phyloP scores from a whole-genome alignment of 2,797 vertebrate genomes.

The Oceanodroma leucorhoa region DNA sequence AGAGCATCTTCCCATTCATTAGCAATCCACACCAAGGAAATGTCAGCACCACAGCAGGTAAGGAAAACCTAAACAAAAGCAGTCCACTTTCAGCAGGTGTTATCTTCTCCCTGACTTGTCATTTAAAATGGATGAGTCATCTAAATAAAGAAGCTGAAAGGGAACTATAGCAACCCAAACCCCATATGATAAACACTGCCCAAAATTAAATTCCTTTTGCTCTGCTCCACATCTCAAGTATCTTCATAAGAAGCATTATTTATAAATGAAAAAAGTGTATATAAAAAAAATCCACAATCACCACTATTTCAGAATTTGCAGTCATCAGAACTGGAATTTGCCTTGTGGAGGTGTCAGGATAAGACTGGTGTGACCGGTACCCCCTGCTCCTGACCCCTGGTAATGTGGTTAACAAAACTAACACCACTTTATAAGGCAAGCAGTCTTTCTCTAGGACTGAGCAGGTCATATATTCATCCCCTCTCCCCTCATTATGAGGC shows the following conservation, averaged over 20 bases:
- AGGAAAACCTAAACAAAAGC: neutral
- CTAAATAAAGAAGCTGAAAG: neutral
- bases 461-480: fast-evolving
- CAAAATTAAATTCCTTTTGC: neutral
- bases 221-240: neutral
- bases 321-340: neutral
- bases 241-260: neutral
- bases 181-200: neutral
- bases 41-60: neutral
- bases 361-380: neutral
- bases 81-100: neutral
- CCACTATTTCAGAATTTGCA: neutral
- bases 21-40: neutral
- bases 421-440: neutral
- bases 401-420: neutral
- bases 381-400: neutral
- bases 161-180: neutral
- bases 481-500: neutral
- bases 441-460: neutral
- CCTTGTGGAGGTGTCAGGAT: neutral
- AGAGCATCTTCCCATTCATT: neutral
- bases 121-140: neutral
- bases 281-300: neutral
- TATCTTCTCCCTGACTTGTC: neutral
- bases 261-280: neutral